Evolutionary conservation across 2,113 vertebrate species (phyloP).

Genomic region (Perognathus longimembris): DNA sequence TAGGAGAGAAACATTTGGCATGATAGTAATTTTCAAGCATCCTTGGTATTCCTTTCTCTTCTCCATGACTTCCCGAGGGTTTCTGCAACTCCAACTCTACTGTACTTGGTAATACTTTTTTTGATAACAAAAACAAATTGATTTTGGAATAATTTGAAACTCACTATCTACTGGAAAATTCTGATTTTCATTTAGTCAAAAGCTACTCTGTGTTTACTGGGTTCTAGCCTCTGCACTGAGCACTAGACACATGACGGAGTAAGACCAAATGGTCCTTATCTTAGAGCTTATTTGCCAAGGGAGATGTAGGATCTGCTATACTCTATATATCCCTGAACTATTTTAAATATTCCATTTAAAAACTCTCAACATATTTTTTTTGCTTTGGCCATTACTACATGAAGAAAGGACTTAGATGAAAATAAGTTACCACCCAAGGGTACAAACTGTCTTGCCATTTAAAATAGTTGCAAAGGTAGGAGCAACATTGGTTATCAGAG

Average conservation of each 20-base stretch:
- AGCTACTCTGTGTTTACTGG: not conserved
- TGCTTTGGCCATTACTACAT: not conserved
- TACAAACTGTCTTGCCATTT: not conserved
- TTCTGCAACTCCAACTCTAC: not conserved
- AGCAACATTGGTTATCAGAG: not conserved
- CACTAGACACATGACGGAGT: not conserved
- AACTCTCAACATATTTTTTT: not conserved
- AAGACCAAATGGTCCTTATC: not conserved
- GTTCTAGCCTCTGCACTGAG: not conserved
- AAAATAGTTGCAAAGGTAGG: conserved; percentile 23
- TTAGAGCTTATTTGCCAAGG: not conserved
- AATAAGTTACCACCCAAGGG: not conserved
- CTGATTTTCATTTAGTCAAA: not conserved
- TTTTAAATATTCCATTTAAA: not conserved
- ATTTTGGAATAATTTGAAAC: not conserved
- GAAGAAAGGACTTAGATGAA: not conserved
- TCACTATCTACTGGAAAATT: not conserved
- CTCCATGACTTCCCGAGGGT: not conserved
- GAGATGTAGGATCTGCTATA: not conserved
- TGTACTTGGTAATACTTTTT: not conserved
- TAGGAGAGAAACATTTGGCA: not conserved
- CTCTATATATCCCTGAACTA: not conserved
- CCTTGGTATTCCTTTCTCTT: not conserved
- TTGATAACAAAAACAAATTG: not conserved
- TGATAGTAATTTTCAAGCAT: not conserved